Evolutionary conservation across 1,140 invertebrate genomes (phyloP).

Genomic region (Tetragnatha versicolor): DNA sequence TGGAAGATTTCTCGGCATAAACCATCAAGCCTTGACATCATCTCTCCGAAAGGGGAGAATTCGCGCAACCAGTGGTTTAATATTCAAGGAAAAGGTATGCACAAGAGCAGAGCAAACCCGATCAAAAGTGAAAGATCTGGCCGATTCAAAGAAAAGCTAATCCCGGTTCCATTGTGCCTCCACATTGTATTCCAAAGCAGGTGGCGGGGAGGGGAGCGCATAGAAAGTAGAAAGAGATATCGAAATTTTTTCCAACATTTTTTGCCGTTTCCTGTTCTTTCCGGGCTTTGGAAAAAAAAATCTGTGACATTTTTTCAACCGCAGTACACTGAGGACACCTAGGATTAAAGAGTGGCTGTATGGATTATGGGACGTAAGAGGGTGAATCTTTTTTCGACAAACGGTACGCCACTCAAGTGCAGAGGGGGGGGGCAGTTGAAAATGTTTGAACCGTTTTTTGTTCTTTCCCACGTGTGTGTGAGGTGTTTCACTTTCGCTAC

Average conservation of each 20-base stretch:
- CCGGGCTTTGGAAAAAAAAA: too few species aligned
- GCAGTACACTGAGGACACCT: background rate
- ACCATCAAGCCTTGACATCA: background rate
- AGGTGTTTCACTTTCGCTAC: too few species aligned
- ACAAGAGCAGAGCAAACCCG: slow-evolving; percentile 1
- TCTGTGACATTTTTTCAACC: background rate
- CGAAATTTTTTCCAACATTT: slow-evolving; percentile 21
- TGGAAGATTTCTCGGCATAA: too few species aligned
- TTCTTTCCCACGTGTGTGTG: too few species aligned
- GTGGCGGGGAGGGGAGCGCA: slow-evolving; percentile 14
- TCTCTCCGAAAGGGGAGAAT: too few species aligned
- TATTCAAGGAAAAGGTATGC: background rate
- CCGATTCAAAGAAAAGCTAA: slow-evolving; percentile 30
- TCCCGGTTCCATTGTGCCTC: slow-evolving; percentile 5
- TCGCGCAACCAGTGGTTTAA: background rate
- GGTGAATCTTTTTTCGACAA: slow-evolving; percentile 8
- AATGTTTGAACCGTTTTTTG: too few species aligned
- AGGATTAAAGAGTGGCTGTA: slow-evolving; percentile 14
- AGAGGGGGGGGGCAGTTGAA: too few species aligned
- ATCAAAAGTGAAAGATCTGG: slow-evolving; percentile 3
- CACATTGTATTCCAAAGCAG: background rate
- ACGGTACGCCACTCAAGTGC: too few species aligned
- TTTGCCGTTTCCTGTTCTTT: slow-evolving; percentile 20
- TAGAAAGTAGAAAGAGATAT: background rate
- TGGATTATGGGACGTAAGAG: background rate